phyloP scores from a whole-genome alignment of 37 sponge, comb jelly and placozoan genomes.

The Beroe ovata region DNA sequence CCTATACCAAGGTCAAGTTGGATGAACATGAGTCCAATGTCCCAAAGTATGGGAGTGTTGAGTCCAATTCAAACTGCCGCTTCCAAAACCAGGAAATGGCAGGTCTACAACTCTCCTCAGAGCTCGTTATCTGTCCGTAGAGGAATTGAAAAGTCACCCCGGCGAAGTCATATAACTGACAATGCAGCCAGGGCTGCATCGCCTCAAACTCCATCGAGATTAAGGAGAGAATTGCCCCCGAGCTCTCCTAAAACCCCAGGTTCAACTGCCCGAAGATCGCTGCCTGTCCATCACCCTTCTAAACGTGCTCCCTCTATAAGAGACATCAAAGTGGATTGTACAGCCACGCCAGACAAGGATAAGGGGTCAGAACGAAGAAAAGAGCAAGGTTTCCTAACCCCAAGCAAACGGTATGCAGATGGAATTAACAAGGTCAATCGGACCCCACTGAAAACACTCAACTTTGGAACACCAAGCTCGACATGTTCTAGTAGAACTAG shows the following conservation, averaged over 20 bases:
- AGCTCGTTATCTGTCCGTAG: background rate
- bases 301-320: constrained; percentile 5
- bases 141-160: background rate
- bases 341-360: constrained; percentile 42
- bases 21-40: constrained; percentile 16
- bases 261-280: background rate
- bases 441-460: constrained; percentile 36
- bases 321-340: background rate
- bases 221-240: background rate
- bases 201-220: background rate
- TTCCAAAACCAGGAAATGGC: background rate
- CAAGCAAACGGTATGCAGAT: background rate
- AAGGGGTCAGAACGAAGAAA: background rate
- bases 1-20: background rate
- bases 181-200: background rate
- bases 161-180: background rate
- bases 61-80: constrained; percentile 54
- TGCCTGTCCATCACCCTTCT: background rate
- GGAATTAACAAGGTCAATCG: constrained; percentile 2
- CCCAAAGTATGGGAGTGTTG: background rate
- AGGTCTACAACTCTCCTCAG: background rate
- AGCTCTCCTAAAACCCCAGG: background rate
- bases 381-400: background rate
- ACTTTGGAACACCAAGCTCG: constrained; percentile 45
- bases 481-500: constrained; percentile 31